Evolutionary conservation across 2,888 invertebrate species (phyloP), one percentile per base, ranked within the genome.

Genomic region (Cartodere bifasciata): DNA sequence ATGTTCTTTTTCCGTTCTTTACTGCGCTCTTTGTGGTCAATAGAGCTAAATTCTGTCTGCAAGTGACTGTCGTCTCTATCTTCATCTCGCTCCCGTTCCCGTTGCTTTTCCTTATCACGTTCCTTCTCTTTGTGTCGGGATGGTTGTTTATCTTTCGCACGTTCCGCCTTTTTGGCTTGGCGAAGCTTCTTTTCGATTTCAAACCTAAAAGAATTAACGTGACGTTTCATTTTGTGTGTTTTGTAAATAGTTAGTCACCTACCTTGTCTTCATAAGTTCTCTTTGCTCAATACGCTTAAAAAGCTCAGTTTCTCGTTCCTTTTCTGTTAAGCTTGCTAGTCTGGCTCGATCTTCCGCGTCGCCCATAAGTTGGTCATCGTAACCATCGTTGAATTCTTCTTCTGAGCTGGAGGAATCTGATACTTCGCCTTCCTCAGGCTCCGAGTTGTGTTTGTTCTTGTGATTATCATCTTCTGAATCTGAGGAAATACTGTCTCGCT

Each of bases 341-440:
- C 86, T 65, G 2, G 85, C 82, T 47, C 87, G 75, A 64, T 97
- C 97, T 44, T 90, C 94, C 36, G 87, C 92, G 58, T 95, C 94
- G 0, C 94, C 94, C 82, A 95, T 94, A 15, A 95, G 70, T 54
- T 95, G 86, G 40, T 95, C 94, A 55, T 94, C 95, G 48, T 86
- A 92, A 39, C 95, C 95, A 63, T 97, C 95, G 54, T 91, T 82
- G 53, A 94, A 95, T 58, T 92, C 91, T 43, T 82, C 83, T 40
- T 86, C 81, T 31, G 70, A 72, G 43, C 70, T 72, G 1, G 65
- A 67, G 34, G 72, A 70, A 40, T 75, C 72, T 38, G 58, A 58
- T 0, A 91, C 88, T 62, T 91, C 90, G 15, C 85, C 86, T 70
- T 87, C 87, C 58, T 87, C 86, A 0, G 81, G 80, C 49, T 87